A percentile compares a stretch with the other conserved stretches of the same genome.
These are phyloP conservation scores for Oryzaephilus surinamensis DNA, from an alignment of 1,140 invertebrate species.

Conservation along the genomic window DNA sequence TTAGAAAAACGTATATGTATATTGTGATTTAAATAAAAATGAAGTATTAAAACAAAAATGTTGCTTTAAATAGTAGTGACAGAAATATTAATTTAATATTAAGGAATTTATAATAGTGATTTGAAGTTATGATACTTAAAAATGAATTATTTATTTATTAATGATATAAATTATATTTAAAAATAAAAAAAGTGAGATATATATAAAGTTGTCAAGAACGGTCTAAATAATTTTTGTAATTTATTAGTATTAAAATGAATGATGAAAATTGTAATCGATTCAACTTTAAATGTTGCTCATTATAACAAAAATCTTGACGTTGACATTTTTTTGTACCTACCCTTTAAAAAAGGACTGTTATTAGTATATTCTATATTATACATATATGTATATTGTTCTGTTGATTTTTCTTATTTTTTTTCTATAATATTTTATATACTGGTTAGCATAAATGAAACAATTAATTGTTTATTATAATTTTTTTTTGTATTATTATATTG, in stretches of 20 bases:
- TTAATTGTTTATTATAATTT: conserved; percentile 7
- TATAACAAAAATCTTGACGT: conserved; percentile 2
- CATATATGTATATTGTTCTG: conserved; percentile 14
- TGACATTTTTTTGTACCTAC: conserved; percentile 17
- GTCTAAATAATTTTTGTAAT: conserved; percentile 27
- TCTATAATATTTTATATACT: no score
- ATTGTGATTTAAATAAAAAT: conserved; percentile 17
- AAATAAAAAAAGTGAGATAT: conserved; percentile 25
- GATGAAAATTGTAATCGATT: conserved; percentile 9
- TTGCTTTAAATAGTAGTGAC: conserved; percentile 19
- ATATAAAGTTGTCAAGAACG: conserved; percentile 23
- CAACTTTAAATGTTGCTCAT: conserved; percentile 14
- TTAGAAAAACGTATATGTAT: conserved; percentile 8
- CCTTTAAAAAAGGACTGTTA: conserved; percentile 9
- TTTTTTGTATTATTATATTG: conserved; percentile 7
- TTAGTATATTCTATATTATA: conserved; percentile 16
- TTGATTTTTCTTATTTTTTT: conserved; percentile 13
- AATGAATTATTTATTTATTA: conserved; percentile 25
- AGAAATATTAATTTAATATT: conserved; percentile 10
- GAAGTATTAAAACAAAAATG: conserved; percentile 9
- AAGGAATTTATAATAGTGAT: conserved; percentile 17
- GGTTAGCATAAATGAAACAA: no score
- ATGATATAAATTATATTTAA: no score
- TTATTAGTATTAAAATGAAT: conserved; percentile 11
- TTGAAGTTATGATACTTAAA: conserved; percentile 16